These are phyloP conservation scores for Calephelis virginiensis DNA, from an alignment of 1,140 invertebrate genomes.

Conservation along the genomic window DNA sequence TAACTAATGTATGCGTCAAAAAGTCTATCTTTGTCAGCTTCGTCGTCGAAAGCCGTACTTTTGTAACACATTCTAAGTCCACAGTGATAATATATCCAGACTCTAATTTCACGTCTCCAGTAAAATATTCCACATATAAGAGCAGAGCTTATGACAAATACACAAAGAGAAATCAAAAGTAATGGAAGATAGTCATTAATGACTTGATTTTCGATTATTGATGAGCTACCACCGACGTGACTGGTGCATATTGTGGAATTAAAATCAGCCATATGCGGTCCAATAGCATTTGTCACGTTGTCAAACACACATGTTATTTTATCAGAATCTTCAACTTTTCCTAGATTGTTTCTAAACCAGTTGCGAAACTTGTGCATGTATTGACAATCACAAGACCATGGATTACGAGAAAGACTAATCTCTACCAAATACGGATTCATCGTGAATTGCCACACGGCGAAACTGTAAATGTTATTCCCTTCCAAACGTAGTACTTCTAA, in stretches of 20 bases:
- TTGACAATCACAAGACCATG: constrained; percentile 93
- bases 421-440: constrained; percentile 88
- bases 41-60: constrained; percentile 85
- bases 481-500: constrained; percentile 91
- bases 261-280: constrained; percentile 82
- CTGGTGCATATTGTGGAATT: constrained; percentile 84
- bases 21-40: constrained; percentile 88
- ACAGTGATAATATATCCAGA: constrained; percentile 93
- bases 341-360: constrained; percentile 86
- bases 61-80: constrained; percentile 91
- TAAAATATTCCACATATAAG: constrained; percentile 87
- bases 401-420: constrained; percentile 89
- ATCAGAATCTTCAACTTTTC: constrained; percentile 85
- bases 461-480: constrained; percentile 89
- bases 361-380: constrained; percentile 87
- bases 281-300: constrained; percentile 81
- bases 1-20: constrained; percentile 96
- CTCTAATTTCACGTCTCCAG: constrained; percentile 89
- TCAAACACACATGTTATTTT: constrained; percentile 84
- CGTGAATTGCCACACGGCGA: constrained; percentile 87
- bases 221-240: constrained; percentile 82
- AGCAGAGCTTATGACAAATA: constrained; percentile 85
- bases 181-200: constrained; percentile 90
- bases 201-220: constrained; percentile 85
- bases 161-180: constrained; percentile 85